phyloP scores from a whole-genome alignment of 92 coral and sea anemone species.

The Paragorgia papillata region DNA sequence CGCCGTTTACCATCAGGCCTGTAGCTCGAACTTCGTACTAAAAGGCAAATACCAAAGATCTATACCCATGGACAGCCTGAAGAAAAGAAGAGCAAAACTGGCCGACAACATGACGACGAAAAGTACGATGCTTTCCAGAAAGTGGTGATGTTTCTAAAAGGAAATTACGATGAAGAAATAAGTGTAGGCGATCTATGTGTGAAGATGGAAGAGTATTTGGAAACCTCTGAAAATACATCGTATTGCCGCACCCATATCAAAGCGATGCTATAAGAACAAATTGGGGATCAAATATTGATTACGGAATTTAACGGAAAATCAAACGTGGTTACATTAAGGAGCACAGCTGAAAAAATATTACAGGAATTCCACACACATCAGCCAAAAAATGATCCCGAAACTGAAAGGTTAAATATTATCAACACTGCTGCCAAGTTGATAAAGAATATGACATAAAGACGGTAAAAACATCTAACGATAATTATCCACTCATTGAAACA shows the following conservation, averaged over 20 bases:
- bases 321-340: constrained; percentile 54
- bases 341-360: constrained; percentile 35
- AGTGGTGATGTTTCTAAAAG: constrained; percentile 29
- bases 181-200: neutral
- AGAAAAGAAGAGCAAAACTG: constrained; percentile 52
- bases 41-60: constrained; percentile 16
- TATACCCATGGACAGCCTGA: constrained; percentile 22
- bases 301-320: constrained; percentile 50
- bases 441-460: constrained; percentile 15
- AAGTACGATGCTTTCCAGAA: constrained; percentile 45
- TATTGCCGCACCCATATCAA: constrained; percentile 45
- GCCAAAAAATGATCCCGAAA: constrained; percentile 24
- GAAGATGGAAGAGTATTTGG: constrained; percentile 56
- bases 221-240: constrained; percentile 6
- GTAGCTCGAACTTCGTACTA: constrained; percentile 33
- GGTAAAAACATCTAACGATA: neutral
- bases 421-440: constrained; percentile 32
- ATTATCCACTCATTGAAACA: constrained; percentile 31
- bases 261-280: neutral
- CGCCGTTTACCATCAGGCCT: constrained; percentile 33
- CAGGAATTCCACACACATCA: constrained; percentile 49
- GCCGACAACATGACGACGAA: constrained; percentile 56
- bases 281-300: constrained; percentile 46
- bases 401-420: constrained; percentile 30
- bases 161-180: constrained; percentile 56